A percentile compares a stretch with the other conserved stretches of the same genome.
Conservation (phyloP, 2,888 invertebrate species). For the Catocala fraxini region DNA sequence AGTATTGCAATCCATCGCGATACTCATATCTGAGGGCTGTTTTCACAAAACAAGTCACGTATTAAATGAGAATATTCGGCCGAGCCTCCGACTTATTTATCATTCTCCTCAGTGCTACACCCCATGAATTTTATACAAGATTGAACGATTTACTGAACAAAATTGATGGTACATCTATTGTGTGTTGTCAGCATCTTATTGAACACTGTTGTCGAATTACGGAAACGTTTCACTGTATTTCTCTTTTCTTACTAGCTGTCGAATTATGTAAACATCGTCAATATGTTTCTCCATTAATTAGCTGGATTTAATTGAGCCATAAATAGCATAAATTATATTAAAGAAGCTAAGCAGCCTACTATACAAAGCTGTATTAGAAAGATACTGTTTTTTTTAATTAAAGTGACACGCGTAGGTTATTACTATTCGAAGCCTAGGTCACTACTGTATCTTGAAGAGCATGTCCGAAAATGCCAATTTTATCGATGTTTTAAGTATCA, state of each 20-base stretch:
- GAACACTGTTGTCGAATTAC: conserved; percentile 59
- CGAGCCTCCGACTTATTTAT: conserved; percentile 86
- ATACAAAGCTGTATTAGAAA: too few relatives aligned
- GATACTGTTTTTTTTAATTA: too few relatives aligned
- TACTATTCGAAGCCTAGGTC: too few relatives aligned
- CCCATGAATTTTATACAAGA: conserved; percentile 88
- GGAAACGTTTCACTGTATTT: conserved; percentile 46
- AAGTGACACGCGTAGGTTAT: too few relatives aligned
- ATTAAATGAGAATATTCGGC: conserved; percentile 87
- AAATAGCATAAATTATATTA: too few relatives aligned
- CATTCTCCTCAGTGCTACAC: conserved; percentile 85
- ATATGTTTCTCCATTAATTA: conserved; percentile 7
- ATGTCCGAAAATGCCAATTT: too few relatives aligned
- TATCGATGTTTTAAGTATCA: too few relatives aligned
- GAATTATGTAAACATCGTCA: conserved; percentile 8
- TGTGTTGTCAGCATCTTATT: conserved; percentile 80
- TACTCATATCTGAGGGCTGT: conserved; percentile 80
- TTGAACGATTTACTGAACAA: conserved; percentile 86
- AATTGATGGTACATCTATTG: conserved; percentile 87
- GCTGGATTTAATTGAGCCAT: not conserved
- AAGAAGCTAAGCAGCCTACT: too few relatives aligned
- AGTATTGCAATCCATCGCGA: conserved; percentile 73
- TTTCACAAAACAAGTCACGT: conserved; percentile 86
- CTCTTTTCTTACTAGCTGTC: conserved; percentile 23
- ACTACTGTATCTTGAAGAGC: too few relatives aligned